Conservation (phyloP, 2,888 invertebrate genomes). For the Gisinianus flammeolus region DNA sequence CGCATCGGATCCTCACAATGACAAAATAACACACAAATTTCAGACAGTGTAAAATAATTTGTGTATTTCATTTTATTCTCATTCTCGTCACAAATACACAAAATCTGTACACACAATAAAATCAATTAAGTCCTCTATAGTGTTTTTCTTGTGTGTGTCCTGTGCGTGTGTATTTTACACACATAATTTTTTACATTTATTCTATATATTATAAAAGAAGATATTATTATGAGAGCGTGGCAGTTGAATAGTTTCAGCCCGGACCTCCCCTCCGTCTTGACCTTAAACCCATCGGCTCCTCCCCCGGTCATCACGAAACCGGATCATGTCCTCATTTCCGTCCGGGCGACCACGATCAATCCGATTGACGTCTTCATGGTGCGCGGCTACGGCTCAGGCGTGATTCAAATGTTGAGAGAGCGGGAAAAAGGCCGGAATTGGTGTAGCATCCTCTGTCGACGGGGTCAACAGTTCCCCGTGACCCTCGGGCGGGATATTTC, state of each 20-base stretch:
- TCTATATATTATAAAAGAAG: no score
- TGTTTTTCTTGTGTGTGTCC: no score
- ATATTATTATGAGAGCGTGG: slow-evolving; percentile 85
- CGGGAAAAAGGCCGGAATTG: slow-evolving; percentile 41
- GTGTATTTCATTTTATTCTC: no score
- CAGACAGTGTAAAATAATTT: no score
- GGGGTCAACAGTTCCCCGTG: slow-evolving; percentile 79
- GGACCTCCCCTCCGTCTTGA: slow-evolving; percentile 70
- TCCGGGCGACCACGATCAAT: slow-evolving; percentile 86
- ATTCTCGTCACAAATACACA: no score
- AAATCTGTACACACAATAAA: no score
- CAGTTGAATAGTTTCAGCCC: slow-evolving; percentile 80
- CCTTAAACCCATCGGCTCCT: slow-evolving; percentile 71
- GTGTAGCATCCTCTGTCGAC: neutral
- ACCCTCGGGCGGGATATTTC: slow-evolving; percentile 89
- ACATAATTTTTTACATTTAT: no score
- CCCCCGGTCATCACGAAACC: slow-evolving; percentile 73
- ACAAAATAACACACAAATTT: no score
- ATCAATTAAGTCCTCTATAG: no score
- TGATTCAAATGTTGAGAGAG: slow-evolving; percentile 62
- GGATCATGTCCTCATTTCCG: slow-evolving; percentile 78
- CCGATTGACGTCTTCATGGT: slow-evolving; percentile 75
- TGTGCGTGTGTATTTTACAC: no score
- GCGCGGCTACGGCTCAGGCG: slow-evolving; percentile 64
- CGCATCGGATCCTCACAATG: no score